phyloP scores from a whole-genome alignment of 2,888 invertebrate species.

The Platycnemis pennipes region DNA sequence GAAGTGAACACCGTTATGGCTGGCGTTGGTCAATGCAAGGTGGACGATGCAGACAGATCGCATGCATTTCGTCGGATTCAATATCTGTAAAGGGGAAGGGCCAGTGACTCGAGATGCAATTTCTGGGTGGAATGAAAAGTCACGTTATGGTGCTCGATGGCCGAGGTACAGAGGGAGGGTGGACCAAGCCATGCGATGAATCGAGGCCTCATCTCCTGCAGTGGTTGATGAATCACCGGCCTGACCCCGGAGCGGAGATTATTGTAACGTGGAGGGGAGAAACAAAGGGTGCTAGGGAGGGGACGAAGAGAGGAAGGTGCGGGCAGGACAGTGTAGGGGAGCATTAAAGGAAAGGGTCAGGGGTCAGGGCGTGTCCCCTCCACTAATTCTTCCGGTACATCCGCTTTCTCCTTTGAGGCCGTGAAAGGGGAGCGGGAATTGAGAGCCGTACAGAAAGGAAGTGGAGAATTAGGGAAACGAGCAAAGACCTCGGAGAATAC shows the following conservation, averaged over 20 bases:
- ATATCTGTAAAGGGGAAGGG: no score
- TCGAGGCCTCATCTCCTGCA: neutral
- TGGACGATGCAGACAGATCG: no score
- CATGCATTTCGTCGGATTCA: no score
- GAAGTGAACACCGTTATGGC: no score
- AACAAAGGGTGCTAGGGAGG: neutral
- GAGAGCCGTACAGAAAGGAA: neutral
- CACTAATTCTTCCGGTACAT: neutral
- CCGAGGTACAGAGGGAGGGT: neutral
- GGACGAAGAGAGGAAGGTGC: neutral
- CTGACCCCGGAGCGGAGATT: constrained; percentile 1
- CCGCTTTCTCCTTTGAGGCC: neutral
- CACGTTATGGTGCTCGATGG: neutral
- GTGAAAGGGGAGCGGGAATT: neutral
- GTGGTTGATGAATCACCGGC: neutral
- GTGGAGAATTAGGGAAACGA: neutral
- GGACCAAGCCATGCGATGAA: neutral
- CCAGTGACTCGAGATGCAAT: neutral
- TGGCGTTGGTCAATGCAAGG: no score
- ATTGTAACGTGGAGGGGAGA: neutral
- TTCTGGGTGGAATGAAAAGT: neutral
- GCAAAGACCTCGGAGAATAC: no score
- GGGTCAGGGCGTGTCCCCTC: neutral
- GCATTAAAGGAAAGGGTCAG: no score
- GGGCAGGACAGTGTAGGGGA: neutral